Percentiles rank a stretch among this genome's conserved stretches.
phyloP scores from a whole-genome alignment of 2,113 vertebrate species.

The Pelodiscus sinensis region DNA sequence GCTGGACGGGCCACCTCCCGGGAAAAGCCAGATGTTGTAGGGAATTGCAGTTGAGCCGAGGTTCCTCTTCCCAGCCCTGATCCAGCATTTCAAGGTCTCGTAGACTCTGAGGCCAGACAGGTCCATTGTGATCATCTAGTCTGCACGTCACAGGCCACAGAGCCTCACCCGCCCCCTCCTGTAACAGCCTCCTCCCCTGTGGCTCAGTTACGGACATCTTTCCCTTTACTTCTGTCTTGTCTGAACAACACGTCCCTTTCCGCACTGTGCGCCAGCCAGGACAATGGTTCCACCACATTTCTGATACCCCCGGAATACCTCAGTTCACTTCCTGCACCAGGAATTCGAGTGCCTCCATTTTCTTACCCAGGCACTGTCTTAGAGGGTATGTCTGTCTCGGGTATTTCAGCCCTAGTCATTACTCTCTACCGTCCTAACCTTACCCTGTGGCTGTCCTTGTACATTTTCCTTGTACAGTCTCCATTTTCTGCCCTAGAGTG shows the following conservation, averaged over 20 bases:
- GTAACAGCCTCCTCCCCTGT: neutral
- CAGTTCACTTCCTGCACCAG: neutral
- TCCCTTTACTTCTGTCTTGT: neutral
- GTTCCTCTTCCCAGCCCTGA: neutral
- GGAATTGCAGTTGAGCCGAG: neutral
- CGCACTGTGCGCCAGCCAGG: neutral
- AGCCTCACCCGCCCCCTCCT: neutral
- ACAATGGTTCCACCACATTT: neutral
- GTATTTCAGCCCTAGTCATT: neutral
- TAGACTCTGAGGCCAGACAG: neutral
- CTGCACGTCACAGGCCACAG: neutral
- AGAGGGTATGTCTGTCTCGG: neutral
- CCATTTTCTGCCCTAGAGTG: neutral
- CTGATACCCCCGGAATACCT: neutral
- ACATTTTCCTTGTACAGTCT: neutral
- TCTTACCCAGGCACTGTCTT: neutral
- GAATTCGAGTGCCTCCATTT: neutral
- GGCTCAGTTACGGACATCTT: neutral
- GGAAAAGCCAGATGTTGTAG: neutral
- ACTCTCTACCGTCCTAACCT: neutral
- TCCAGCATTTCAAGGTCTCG: accelerated
- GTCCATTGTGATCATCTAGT: neutral
- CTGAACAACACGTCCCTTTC: neutral
- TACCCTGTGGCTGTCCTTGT: accelerated
- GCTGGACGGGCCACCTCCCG: accelerated